Conservation (phyloP, 2,797 vertebrate species). For the Halcyon badia region DNA sequence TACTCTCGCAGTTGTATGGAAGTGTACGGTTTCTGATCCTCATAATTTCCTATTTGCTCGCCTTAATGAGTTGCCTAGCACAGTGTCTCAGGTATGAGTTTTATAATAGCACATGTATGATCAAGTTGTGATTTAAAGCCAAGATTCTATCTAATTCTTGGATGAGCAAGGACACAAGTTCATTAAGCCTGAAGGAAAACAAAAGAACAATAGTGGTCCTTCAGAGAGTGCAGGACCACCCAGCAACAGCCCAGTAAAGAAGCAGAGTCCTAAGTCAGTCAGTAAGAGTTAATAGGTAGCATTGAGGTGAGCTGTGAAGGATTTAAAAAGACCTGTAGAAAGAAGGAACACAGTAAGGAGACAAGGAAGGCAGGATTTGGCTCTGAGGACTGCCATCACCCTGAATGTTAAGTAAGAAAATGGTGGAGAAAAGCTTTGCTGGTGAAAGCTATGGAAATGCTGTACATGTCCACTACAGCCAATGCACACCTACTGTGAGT, state of each 20-base stretch:
- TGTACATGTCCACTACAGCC: rapidly evolving
- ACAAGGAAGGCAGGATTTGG: background rate
- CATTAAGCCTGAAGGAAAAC: background rate
- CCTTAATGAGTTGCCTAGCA: background rate
- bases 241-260: background rate
- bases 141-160: background rate
- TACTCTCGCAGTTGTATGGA: background rate
- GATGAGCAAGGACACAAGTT: background rate
- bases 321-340: background rate
- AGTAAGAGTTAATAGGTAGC: background rate
- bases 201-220: background rate
- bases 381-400: background rate
- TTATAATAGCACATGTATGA: background rate
- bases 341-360: background rate
- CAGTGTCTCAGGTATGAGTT: background rate
- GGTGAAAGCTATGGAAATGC: rapidly evolving
- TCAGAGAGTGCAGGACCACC: background rate
- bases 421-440: background rate
- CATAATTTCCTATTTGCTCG: rapidly evolving
- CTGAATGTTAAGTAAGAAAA: background rate
- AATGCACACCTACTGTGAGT: background rate
- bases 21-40: rapidly evolving
- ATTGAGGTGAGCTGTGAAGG: background rate
- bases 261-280: background rate
- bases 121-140: background rate